These are phyloP conservation scores for Bombus difficillimus DNA, from an alignment of 1,140 invertebrate species.

Conservation along the genomic window DNA sequence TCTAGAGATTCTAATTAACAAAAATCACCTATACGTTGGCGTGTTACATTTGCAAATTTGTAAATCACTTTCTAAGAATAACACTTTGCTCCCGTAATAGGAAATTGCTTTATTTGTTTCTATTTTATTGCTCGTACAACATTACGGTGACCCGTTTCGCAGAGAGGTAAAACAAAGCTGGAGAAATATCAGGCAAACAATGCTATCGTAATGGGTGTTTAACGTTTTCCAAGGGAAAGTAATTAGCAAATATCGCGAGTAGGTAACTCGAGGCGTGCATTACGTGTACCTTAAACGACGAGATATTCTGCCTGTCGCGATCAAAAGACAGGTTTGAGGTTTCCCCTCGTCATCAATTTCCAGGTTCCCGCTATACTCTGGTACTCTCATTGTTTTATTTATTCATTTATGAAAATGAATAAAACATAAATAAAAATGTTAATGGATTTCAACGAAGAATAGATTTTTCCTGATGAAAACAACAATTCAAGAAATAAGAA, in stretches of 20 bases:
- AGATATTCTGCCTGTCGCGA: slow-evolving; percentile 12
- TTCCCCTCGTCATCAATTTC: background rate
- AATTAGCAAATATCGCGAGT: slow-evolving; percentile 14
- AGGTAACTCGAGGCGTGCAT: background rate
- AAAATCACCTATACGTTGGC: background rate
- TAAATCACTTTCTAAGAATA: background rate
- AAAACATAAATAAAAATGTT: too few species aligned
- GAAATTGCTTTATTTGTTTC: background rate
- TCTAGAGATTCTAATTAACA: background rate
- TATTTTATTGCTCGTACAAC: background rate
- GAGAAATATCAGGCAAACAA: background rate
- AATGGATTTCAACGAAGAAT: too few species aligned
- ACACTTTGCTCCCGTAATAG: background rate
- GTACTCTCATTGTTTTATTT: background rate
- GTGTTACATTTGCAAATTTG: background rate
- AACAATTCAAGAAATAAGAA: background rate
- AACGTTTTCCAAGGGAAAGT: slow-evolving; percentile 15
- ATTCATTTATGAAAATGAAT: too few species aligned
- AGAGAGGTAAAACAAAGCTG: background rate
- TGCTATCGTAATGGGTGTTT: slow-evolving; percentile 13
- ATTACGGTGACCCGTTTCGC: background rate
- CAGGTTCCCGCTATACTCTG: too few species aligned
- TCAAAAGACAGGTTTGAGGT: background rate
- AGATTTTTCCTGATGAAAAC: too few species aligned
- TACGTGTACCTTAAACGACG: slow-evolving; percentile 7